Conservation (phyloP, 2,888 invertebrate species). For the Choristoneura rosaceana region DNA sequence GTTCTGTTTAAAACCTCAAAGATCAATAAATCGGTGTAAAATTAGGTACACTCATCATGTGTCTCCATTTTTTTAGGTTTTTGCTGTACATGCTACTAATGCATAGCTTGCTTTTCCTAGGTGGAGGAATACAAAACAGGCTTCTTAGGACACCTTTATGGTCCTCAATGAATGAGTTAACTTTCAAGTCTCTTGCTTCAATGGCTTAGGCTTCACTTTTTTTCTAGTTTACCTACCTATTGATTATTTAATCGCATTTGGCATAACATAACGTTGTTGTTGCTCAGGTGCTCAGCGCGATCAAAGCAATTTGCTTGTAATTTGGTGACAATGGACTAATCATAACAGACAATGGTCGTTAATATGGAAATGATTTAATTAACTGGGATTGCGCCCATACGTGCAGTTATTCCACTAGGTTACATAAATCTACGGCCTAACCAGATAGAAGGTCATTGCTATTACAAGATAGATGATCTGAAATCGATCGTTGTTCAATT, state of each 20-base stretch:
- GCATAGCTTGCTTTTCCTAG: too few species aligned
- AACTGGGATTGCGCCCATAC: constrained; percentile 41
- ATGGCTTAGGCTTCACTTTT: too few species aligned
- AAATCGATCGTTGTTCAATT: background rate
- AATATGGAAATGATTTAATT: constrained; percentile 46
- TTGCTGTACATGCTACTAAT: too few species aligned
- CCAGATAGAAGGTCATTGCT: background rate
- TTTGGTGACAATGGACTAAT: constrained; percentile 59
- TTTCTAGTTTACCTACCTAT: too few species aligned
- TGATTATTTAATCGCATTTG: constrained; percentile 49
- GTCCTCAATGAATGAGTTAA: too few species aligned
- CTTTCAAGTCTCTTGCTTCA: too few species aligned
- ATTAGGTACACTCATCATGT: too few species aligned
- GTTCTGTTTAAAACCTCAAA: background rate
- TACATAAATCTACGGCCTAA: background rate
- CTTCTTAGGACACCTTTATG: too few species aligned
- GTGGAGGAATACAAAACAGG: too few species aligned
- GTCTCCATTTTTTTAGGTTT: too few species aligned
- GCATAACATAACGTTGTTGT: constrained; percentile 55
- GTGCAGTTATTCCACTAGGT: constrained; percentile 12
- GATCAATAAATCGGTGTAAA: too few species aligned
- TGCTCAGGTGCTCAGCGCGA: constrained; percentile 58
- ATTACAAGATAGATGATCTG: background rate
- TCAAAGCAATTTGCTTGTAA: constrained; percentile 58
- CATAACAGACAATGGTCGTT: constrained; percentile 50